Conservation (phyloP, 2,797 vertebrate genomes). For the Ispidina picta region DNA sequence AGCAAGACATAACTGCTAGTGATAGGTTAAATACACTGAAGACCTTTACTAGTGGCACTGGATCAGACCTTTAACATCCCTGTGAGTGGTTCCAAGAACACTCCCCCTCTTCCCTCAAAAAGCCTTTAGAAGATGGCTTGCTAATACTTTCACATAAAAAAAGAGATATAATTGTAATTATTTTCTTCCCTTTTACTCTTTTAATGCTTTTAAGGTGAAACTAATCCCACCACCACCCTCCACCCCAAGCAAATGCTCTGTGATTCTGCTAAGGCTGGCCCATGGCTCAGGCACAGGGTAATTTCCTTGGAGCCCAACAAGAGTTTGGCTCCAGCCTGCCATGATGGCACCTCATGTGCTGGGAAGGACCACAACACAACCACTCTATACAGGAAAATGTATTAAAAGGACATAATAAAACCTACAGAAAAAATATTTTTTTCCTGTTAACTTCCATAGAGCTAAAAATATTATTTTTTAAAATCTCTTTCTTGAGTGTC, state of each 20-base stretch:
- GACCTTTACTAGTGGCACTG: background rate
- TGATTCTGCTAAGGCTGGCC: background rate
- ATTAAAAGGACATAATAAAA: background rate
- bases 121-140: background rate
- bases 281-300: background rate
- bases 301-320: background rate
- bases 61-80: background rate
- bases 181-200: background rate
- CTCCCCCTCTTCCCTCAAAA: background rate
- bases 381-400: background rate
- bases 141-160: background rate
- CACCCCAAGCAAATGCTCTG: background rate
- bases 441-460: background rate
- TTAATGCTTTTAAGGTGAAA: background rate
- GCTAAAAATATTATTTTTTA: background rate
- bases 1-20: background rate
- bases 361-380: background rate
- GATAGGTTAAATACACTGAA: background rate
- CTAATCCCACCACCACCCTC: background rate
- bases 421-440: background rate
- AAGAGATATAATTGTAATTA: background rate
- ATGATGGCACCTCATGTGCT: fast-evolving
- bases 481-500: background rate
- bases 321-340: background rate
- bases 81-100: background rate